Conservation (phyloP, 2,113 vertebrate species). For the Anhinga rufa region DNA sequence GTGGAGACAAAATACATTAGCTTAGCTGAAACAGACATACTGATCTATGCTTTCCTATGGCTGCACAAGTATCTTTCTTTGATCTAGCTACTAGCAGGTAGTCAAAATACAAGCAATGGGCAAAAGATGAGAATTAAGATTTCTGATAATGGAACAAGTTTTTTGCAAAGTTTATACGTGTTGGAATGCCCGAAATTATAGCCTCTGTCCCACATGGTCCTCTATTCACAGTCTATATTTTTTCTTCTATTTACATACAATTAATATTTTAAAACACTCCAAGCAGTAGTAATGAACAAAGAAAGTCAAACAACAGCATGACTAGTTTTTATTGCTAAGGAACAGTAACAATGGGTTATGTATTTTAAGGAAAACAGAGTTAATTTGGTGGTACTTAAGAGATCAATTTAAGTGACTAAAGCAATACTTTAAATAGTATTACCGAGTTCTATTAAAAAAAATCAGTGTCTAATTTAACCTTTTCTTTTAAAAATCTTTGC, state of each 20-base stretch:
- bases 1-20: neutral
- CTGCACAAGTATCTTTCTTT: neutral
- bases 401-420: neutral
- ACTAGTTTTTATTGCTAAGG: neutral
- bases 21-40: neutral
- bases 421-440: neutral
- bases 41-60: fast-evolving
- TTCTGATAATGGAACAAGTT: neutral
- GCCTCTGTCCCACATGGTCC: no score
- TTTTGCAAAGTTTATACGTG: neutral
- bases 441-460: neutral
- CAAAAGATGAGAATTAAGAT: neutral
- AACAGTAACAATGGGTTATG: neutral
- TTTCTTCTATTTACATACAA: neutral
- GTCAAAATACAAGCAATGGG: neutral
- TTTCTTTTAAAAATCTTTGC: neutral
- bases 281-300: neutral
- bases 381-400: neutral
- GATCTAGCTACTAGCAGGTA: neutral
- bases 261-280: neutral
- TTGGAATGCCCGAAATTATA: neutral
- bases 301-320: neutral
- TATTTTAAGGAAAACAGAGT: neutral
- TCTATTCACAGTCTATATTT: neutral
- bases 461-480: neutral